phyloP scores from a whole-genome alignment of 2,888 invertebrate species.

The Uloborus plumipes region DNA sequence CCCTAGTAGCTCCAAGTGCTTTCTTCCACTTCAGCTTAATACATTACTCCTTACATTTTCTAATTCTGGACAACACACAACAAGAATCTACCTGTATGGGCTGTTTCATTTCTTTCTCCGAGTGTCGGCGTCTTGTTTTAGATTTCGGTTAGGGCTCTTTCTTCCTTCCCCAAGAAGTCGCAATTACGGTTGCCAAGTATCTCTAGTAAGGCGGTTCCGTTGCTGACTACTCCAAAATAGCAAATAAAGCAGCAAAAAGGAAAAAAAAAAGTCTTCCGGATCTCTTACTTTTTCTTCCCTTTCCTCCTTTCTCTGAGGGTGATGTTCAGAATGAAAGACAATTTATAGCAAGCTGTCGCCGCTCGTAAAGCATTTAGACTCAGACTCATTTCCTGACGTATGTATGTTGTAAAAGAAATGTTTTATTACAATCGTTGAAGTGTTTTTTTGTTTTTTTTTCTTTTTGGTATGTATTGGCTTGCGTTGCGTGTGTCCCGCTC shows the following conservation, averaged over 20 bases:
- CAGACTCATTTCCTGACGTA: conserved; percentile 47
- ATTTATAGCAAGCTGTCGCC: conserved; percentile 58
- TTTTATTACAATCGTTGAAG: conserved; percentile 40
- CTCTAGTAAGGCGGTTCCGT: conserved; percentile 11
- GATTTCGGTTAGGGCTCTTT: too few relatives aligned
- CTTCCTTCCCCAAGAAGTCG: background rate
- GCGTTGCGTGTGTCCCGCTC: too few relatives aligned
- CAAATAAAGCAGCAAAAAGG: conserved; percentile 14
- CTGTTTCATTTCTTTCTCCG: too few relatives aligned
- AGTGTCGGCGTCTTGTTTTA: too few relatives aligned
- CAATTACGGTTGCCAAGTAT: conserved; percentile 33
- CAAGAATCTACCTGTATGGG: too few relatives aligned
- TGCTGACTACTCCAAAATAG: conserved; percentile 11
- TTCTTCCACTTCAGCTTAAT: too few relatives aligned
- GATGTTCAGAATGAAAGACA: conserved; percentile 52
- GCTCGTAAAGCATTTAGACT: conserved; percentile 56
- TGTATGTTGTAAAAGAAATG: conserved; percentile 33
- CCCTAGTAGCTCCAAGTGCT: too few relatives aligned
- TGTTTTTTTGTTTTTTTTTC: conserved; percentile 27
- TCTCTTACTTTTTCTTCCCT: background rate
- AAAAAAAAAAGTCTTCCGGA: conserved; percentile 9
- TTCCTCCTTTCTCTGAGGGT: conserved; percentile 6
- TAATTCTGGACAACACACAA: too few relatives aligned
- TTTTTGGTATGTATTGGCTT: background rate
- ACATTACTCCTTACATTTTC: too few relatives aligned